Percentiles rank a stretch among this genome's conserved stretches.
These are phyloP conservation scores for Syrista parreyssii DNA, from an alignment of 2,888 invertebrate species.

Conservation along the genomic window DNA sequence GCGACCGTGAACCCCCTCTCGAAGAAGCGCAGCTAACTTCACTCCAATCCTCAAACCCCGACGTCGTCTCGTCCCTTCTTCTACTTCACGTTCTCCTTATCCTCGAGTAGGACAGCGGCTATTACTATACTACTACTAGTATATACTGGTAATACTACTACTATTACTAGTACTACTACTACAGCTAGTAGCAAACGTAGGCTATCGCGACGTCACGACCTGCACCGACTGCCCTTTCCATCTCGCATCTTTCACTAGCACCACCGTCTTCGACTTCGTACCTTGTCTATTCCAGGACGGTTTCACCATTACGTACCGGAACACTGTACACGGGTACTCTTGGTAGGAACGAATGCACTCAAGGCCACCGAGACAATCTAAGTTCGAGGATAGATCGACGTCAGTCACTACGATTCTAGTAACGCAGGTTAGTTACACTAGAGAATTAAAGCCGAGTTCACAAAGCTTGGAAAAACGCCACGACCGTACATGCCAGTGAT, in stretches of 20 bases:
- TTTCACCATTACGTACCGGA: neutral
- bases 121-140: neutral
- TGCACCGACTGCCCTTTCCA: neutral
- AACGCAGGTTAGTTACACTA: slow-evolving; percentile 11
- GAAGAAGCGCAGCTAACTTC: neutral
- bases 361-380: slow-evolving; percentile 8
- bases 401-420: slow-evolving; percentile 2
- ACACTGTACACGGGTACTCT: neutral
- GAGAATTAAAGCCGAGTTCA: neutral
- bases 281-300: neutral
- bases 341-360: neutral
- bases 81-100: slow-evolving; percentile 17
- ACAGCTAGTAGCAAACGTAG: neutral
- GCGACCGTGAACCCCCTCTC: slow-evolving; percentile 25
- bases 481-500: neutral
- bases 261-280: neutral
- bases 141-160: neutral
- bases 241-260: neutral
- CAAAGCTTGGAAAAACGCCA: neutral
- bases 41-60: neutral
- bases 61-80: slow-evolving; percentile 8
- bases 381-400: slow-evolving; percentile 7
- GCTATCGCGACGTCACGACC: neutral
- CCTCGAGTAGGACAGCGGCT: neutral
- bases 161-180: neutral